Percentiles rank a stretch among this genome's conserved stretches.
phyloP scores from a whole-genome alignment of 2,113 vertebrate genomes.

The Donacobius atricapilla region DNA sequence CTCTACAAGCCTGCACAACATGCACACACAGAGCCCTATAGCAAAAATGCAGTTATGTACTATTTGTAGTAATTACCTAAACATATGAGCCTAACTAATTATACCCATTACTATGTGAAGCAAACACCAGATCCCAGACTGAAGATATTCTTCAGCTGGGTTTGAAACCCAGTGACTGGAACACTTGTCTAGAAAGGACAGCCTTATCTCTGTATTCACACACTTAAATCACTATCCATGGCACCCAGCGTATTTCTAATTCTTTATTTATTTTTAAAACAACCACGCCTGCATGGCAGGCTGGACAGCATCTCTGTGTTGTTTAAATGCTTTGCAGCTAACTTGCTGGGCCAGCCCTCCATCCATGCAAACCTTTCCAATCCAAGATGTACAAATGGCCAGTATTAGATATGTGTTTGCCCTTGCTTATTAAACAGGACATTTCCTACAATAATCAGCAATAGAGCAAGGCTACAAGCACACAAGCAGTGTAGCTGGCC shows the following conservation, averaged over 20 bases:
- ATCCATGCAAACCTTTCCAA: not conserved
- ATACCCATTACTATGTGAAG: not conserved
- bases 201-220: not conserved
- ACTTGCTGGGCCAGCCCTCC: not conserved
- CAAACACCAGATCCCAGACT: not conserved
- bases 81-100: not conserved
- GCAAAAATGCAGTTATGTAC: not conserved
- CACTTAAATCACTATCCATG: not conserved
- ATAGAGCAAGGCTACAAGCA: not conserved
- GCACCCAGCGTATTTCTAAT: not conserved
- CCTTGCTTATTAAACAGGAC: not conserved
- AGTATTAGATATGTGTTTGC: not conserved
- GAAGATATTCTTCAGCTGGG: not conserved
- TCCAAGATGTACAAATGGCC: not conserved
- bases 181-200: not conserved
- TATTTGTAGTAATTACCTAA: not conserved
- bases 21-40: not conserved
- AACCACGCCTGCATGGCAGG: not conserved
- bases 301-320: not conserved
- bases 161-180: not conserved
- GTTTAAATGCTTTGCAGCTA: not conserved
- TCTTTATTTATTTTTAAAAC: not conserved
- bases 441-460: not conserved
- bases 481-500: not conserved
- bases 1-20: not conserved